phyloP scores from a whole-genome alignment of 2,888 invertebrate genomes.

The Sipha maydis region DNA sequence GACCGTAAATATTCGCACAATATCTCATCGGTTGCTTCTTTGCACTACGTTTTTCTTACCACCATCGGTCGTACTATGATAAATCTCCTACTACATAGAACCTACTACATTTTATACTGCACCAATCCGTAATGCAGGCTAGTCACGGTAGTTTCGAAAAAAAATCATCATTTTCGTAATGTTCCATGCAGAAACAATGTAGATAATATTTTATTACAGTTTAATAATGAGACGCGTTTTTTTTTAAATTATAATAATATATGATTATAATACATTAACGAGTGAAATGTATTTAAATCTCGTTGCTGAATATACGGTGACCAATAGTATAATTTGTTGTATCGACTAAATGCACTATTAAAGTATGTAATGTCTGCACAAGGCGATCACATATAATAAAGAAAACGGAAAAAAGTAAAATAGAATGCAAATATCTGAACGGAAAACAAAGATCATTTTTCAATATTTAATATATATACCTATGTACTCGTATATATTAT shows the following conservation, averaged over 20 bases:
- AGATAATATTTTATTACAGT: background rate
- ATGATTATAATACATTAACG: too few species aligned
- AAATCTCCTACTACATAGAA: too few species aligned
- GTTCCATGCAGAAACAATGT: background rate
- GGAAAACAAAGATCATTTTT: too few species aligned
- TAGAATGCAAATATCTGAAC: too few species aligned
- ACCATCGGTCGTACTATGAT: background rate
- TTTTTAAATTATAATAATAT: background rate
- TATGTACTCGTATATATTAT: too few species aligned
- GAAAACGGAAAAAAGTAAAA: too few species aligned
- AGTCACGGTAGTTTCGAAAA: background rate
- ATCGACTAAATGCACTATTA: background rate
- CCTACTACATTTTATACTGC: background rate
- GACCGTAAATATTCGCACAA: constrained; percentile 51
- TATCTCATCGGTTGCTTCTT: constrained; percentile 23
- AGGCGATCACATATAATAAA: too few species aligned
- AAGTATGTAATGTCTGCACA: too few species aligned
- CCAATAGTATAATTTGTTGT: background rate
- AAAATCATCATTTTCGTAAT: background rate
- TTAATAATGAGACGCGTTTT: background rate
- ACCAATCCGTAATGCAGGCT: background rate
- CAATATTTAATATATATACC: too few species aligned
- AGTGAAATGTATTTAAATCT: background rate
- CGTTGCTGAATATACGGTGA: background rate
- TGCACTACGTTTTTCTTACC: constrained; percentile 12